Evolutionary conservation across 1,140 invertebrate genomes (phyloP), one percentile per base, ranked within the genome.

Genomic region (Pseudoatta argentina): DNA sequence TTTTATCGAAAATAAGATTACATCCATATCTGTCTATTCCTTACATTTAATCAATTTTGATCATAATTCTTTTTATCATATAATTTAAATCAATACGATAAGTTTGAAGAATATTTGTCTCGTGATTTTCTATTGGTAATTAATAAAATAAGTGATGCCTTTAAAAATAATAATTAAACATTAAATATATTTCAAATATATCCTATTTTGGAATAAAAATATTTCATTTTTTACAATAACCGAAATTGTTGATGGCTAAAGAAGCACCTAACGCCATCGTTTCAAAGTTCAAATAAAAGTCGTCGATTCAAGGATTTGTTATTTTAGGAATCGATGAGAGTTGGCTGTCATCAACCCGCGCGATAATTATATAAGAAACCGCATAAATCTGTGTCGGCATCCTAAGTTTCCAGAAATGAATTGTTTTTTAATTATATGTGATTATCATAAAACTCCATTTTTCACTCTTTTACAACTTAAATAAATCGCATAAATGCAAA

Each of bases 281-380:
- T 51, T 61, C 69, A 7, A n/a, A 63, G 69, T 48, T 87, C 61
- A 78, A 72, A 85, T 77, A 90, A 90, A 86, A 89, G 53, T 88
- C 59, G 75, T 48, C 72, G 14, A 91, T 87, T 86, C 87, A 91
- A 88, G 89, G 79, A 91, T 91, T 87, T 78, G 89, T 91, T 91
- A 91, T 91, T 91, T 91, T 87, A 59, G 87, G 89, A 91, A 91
- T 91, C 85, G 85, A 91, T 91, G 90, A 76, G 72, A 90, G 78
- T 78, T 83, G 86, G 90, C 89, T 90, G 82, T 90, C 86, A 88
- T 85, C 89, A 88, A 87, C 69, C 76, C 51, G 87, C 83, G 63
- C 48, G 77, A 88, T 87, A 90, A 90, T 90, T 91, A 91, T 67
- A 90, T 91, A 91, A 90, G 89, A 71, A 86, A 77, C 48, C 53